Base-by-base conservation (phyloP, 2,113 vertebrate genomes). In the Polypterus bichir region DNA sequence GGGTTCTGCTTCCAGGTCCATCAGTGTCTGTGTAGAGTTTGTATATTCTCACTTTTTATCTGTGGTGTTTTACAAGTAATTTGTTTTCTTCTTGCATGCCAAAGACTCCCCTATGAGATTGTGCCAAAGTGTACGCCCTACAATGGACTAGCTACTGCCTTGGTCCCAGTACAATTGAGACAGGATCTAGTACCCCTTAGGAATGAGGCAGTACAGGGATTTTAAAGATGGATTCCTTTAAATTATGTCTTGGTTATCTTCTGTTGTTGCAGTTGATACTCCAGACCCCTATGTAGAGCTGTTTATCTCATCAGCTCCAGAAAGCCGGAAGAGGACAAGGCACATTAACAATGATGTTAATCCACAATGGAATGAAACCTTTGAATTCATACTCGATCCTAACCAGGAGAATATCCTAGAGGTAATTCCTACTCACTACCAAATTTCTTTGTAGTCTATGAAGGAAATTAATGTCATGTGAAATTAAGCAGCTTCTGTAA, bases 251-350 rank as follows among this genome's bases (percentile, higher is more conserved):
- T 51, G 7, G 45, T 53, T 51, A 9, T 59, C 64, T 9, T 73
- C 48, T 65, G 58, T 52, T 8, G 60, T 44, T 63, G 1, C 66
- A 98, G 96, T 98, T 71, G 94, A 98, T 73, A 98, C 92, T 44
- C 94, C 96, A 46, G 94, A 98, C 67, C 94, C 96, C 0, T 98
- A 98, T 0, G 90, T 98, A 79, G 92, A 95, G 67, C 79, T 98
- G 61, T 95, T 90, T 80, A 92, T 98, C 67, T 87, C 90, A 0
- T 87, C 90, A 0, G 89, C 94, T 46, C 94, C 93, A 0, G 93
- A 97, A 59, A 92, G 91, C 84, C 88, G 92, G 65, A 96, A 92
- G 70, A 88, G 83, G 74, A 98, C 94, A 0, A 88, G 81, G 9
- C 87, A 97, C 64, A 89, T 98, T 69, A 90, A 97, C 77, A 97